A percentile compares a stretch with the other conserved stretches of the same genome.
phyloP scores from a whole-genome alignment of 53 echinoderm and acorn worm species.

The Luidia sarsii region DNA sequence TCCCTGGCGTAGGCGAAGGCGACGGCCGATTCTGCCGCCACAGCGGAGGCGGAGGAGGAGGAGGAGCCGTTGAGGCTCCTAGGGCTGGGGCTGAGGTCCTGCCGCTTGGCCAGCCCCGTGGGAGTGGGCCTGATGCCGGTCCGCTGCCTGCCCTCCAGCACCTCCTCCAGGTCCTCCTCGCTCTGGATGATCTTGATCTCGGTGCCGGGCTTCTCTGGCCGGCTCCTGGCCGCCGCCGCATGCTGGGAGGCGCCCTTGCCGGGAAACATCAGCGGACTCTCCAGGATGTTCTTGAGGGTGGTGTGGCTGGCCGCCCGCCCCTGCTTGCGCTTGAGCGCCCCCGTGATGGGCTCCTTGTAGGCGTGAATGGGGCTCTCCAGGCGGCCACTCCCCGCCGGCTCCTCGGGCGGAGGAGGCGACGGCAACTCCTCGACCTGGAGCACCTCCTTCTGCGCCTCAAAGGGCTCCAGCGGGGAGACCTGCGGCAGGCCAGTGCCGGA shows the following conservation, averaged over 20 bases:
- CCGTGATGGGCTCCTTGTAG: constrained; percentile 45
- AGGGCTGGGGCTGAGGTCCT: constrained; percentile 8
- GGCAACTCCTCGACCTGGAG: neutral
- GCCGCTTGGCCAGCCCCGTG: constrained; percentile 2
- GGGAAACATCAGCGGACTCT: constrained; percentile 15
- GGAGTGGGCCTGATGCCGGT: neutral
- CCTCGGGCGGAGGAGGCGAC: constrained; percentile 17
- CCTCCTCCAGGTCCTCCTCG: constrained; percentile 40
- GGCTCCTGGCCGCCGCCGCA: neutral
- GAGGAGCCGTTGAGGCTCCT: constrained; percentile 14
- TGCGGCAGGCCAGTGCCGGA: neutral
- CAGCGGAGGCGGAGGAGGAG: no score
- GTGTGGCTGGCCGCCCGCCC: neutral
- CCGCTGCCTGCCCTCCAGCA: constrained; percentile 29
- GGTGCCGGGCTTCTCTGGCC: neutral
- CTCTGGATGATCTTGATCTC: constrained; percentile 42
- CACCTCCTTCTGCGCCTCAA: constrained; percentile 11
- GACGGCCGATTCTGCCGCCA: neutral
- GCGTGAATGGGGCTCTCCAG: neutral
- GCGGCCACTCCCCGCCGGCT: neutral
- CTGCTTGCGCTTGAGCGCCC: constrained; percentile 44
- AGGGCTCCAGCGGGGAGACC: neutral
- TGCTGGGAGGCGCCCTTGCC: neutral
- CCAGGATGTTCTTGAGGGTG: constrained; percentile 40
- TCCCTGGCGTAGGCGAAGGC: neutral